Percentiles rank a stretch among this genome's conserved stretches.
Conservation (phyloP, 2,113 vertebrate genomes). For the Dasyornis broadbenti region DNA sequence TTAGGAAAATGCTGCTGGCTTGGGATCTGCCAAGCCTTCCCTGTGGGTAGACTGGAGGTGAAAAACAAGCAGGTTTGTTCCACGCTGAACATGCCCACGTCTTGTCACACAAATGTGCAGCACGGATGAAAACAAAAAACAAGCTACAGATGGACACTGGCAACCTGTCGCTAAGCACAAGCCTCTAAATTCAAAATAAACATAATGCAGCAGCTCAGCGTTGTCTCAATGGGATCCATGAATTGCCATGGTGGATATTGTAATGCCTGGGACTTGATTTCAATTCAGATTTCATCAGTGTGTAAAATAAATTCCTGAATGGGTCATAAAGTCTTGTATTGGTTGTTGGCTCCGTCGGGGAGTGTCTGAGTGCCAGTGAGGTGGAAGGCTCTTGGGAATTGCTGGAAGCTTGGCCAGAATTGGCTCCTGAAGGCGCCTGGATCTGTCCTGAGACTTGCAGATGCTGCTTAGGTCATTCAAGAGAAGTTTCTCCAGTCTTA, state of each 20-base stretch:
- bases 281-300: fast-evolving
- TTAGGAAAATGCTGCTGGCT: not conserved
- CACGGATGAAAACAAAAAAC: conserved; percentile 53
- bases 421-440: not conserved
- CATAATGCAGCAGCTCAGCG: not conserved
- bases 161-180: conserved; percentile 54
- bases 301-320: not conserved
- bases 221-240: not conserved
- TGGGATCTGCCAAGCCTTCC: not conserved
- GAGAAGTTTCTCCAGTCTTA: not conserved
- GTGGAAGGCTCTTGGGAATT: not conserved
- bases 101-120: conserved; percentile 52
- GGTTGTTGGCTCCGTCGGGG: not conserved
- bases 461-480: not conserved
- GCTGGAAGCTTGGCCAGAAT: not conserved
- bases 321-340: not conserved
- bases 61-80: conserved; percentile 42
- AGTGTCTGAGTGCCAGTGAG: fast-evolving
- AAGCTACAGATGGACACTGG: conserved; percentile 55
- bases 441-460: not conserved
- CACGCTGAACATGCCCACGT: conserved; percentile 17
- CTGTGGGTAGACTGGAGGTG: conserved; percentile 38
- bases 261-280: not conserved
- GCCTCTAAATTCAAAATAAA: conserved; percentile 31
- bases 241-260: fast-evolving